Evolutionary conservation across 2,797 vertebrate genomes (phyloP), one percentile per base, ranked within the genome.

Genomic region (Eutrigla gurnardus): DNA sequence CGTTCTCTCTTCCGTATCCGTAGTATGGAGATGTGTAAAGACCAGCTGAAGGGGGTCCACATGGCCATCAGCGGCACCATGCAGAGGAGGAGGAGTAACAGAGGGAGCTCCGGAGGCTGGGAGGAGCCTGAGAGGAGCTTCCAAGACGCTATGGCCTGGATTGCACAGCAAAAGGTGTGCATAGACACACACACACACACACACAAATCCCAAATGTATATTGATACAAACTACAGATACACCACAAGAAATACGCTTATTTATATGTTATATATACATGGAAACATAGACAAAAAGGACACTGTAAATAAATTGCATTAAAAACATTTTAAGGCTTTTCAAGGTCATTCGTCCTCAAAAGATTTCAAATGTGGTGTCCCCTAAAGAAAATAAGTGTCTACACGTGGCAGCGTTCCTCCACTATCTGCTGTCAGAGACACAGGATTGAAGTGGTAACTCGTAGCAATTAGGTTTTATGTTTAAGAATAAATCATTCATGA

Each of bases 131-230:
- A 62, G 0, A 87, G 87, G 70, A 92, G 47, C 84, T 92, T 82
- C 57, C 53, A 85, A 0, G 93, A 95, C 0, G 95, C 94, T 7
- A 43, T 94, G 5, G 75, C 40, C 75, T 96, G 95, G 95, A 95
- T 95, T 3, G 11, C 7, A 14, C 94, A 95, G 80, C 94, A 95
- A 40, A 95, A 91, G 93, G 95, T 93, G 37, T 1, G 35, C 11
- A 17, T 4, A 50, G 8, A 8, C 62, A 11, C n/a, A 33, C 39
- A 43, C 50, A 42, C 35, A 33, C 70, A 36, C 63, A 39, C 45
- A 32, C 18, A 45, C 13, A 35, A 17, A 40, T 25, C 7, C 17
- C 4, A 18, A 18, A 57, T 33, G 3, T 32, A 5, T 35, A 13
- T 54, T 37, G n/a, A 15, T 46, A 14, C 11, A 63, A 64, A 9